Conservation (phyloP, 2,113 vertebrate species). For the Hippolais icterina region DNA sequence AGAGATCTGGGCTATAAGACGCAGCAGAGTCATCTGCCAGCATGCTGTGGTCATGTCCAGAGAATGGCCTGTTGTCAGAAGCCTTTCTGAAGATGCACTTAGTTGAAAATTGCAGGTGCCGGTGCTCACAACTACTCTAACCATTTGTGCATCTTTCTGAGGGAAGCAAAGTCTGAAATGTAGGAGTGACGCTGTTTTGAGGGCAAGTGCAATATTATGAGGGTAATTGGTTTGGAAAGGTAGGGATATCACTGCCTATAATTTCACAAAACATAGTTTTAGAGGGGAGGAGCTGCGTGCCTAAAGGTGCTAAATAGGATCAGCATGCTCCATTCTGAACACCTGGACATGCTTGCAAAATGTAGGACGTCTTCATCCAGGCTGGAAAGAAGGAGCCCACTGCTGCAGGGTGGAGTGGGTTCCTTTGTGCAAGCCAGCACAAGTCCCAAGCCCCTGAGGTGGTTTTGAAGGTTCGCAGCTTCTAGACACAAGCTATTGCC, state of each 20-base stretch:
- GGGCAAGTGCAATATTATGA: neutral
- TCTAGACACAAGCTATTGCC: neutral
- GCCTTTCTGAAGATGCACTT: neutral
- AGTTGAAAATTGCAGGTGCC: neutral
- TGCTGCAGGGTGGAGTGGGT: neutral
- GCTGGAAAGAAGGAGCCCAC: neutral
- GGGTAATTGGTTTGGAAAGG: neutral
- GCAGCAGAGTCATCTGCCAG: neutral
- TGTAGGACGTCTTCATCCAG: too few species aligned
- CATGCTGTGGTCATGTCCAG: neutral
- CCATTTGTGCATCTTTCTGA: neutral
- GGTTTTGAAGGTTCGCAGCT: neutral
- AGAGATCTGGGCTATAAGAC: neutral
- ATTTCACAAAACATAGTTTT: neutral
- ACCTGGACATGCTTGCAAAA: neutral
- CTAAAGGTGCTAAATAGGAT: neutral
- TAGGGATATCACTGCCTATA: neutral
- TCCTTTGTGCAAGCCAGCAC: neutral
- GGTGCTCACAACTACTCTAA: neutral
- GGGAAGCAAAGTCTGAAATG: neutral
- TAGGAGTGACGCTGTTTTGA: neutral
- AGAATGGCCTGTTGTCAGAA: neutral
- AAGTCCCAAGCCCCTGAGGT: neutral
- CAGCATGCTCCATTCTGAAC: neutral
- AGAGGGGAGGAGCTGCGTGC: neutral